Evolutionary conservation across 1,140 invertebrate genomes (phyloP).

Genomic region (Formica selysi): DNA sequence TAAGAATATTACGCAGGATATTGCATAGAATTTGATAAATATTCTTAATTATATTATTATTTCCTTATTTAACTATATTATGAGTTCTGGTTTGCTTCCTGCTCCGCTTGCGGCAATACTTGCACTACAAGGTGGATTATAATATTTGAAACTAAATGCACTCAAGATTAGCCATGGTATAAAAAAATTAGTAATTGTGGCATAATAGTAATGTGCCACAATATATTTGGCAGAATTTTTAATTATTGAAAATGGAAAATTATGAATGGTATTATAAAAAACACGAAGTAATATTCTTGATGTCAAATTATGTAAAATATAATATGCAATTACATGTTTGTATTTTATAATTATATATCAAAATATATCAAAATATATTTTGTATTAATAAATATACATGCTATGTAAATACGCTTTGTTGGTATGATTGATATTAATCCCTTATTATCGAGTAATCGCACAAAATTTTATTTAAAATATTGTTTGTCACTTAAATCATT

Average conservation of each 20-base stretch:
- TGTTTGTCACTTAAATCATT: background rate
- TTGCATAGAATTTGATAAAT: too few species aligned
- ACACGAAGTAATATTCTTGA: background rate
- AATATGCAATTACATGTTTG: slow-evolving; percentile 7
- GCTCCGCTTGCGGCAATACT: too few species aligned
- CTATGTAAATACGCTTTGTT: background rate
- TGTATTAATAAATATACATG: background rate
- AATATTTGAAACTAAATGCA: too few species aligned
- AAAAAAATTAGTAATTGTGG: background rate
- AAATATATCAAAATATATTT: background rate
- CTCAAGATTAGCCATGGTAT: too few species aligned
- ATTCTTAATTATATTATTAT: too few species aligned
- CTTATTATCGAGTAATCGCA: background rate
- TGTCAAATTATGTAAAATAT: background rate
- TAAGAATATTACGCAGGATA: too few species aligned
- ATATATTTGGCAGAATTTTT: background rate
- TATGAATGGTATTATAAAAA: background rate
- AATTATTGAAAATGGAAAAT: background rate
- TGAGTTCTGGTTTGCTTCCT: too few species aligned
- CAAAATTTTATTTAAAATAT: background rate
- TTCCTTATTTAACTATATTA: too few species aligned
- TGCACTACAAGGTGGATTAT: too few species aligned
- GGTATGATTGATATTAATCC: background rate
- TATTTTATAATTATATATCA: background rate
- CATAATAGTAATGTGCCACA: background rate